Evolutionary conservation across 2,797 vertebrate genomes (phyloP).

Genomic region (Tolypeutes matacus): DNA sequence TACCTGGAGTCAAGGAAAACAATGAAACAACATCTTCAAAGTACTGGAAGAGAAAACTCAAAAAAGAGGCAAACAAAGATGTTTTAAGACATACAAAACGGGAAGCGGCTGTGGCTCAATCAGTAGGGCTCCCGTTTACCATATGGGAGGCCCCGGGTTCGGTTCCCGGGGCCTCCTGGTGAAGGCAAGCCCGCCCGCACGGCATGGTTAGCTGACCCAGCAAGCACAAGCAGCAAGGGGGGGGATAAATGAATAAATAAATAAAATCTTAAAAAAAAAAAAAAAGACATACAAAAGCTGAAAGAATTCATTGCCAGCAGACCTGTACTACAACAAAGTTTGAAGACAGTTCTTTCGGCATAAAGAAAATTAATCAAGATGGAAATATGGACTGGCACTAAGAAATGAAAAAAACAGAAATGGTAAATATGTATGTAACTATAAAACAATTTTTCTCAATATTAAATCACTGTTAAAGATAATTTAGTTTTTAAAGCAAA

Average conservation of each 20-base stretch:
- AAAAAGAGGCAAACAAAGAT: background rate
- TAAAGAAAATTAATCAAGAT: background rate
- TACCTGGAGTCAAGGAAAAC: background rate
- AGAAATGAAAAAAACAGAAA: background rate
- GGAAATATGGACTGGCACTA: background rate
- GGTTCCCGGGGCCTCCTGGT: too few relatives aligned
- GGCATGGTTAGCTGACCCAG: too few relatives aligned
- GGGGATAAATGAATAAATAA: too few relatives aligned
- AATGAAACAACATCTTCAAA: background rate
- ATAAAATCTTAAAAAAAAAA: too few relatives aligned
- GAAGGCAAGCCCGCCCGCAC: too few relatives aligned
- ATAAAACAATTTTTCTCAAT: background rate
- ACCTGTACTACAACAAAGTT: background rate
- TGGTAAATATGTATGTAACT: background rate
- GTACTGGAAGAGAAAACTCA: background rate
- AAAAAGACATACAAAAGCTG: background rate
- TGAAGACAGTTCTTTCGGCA: background rate
- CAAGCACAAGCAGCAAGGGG: too few relatives aligned
- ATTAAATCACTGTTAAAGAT: constrained; percentile 6
- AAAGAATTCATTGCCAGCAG: background rate
- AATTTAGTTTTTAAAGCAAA: background rate
- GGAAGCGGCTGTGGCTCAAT: too few relatives aligned
- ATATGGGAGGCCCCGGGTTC: too few relatives aligned
- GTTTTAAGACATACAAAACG: background rate
- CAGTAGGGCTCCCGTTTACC: too few relatives aligned